Evolutionary conservation across 2,113 vertebrate species (phyloP).

Genomic region (Cranoglanis bouderius): DNA sequence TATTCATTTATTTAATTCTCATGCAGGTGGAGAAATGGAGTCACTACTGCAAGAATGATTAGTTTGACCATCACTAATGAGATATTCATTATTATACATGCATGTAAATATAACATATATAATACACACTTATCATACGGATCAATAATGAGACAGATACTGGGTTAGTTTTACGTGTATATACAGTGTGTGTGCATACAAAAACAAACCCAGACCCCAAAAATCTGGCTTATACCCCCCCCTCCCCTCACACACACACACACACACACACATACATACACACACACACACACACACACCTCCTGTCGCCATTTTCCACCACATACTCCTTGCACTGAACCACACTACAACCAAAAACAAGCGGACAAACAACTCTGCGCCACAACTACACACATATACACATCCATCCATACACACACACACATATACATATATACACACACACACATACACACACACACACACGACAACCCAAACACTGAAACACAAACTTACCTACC

Average conservation of each 20-base stretch:
- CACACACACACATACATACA: slow-evolving; percentile 47
- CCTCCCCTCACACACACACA: slow-evolving; percentile 9
- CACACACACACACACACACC: slow-evolving; percentile 54
- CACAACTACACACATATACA: background rate
- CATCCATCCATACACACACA: background rate
- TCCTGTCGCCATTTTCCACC: slow-evolving; percentile 81
- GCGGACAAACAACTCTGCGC: slow-evolving; percentile 39
- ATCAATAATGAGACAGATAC: background rate
- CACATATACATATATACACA: slow-evolving; percentile 39
- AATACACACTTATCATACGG: background rate
- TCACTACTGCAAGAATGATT: background rate
- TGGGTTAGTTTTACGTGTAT: background rate
- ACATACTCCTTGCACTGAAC: slow-evolving; percentile 72
- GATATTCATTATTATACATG: background rate
- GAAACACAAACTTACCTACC: background rate
- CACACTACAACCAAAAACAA: slow-evolving; percentile 54
- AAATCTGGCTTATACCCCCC: slow-evolving; percentile 28
- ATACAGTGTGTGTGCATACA: too few species aligned
- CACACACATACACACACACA: background rate
- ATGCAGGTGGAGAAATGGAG: background rate
- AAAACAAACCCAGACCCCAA: background rate
- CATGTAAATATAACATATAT: background rate
- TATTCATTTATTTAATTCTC: too few species aligned
- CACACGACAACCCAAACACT: background rate
- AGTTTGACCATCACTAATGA: background rate